Conservation (phyloP, 2,888 invertebrate species). For the Digitonthophagus gazella region DNA sequence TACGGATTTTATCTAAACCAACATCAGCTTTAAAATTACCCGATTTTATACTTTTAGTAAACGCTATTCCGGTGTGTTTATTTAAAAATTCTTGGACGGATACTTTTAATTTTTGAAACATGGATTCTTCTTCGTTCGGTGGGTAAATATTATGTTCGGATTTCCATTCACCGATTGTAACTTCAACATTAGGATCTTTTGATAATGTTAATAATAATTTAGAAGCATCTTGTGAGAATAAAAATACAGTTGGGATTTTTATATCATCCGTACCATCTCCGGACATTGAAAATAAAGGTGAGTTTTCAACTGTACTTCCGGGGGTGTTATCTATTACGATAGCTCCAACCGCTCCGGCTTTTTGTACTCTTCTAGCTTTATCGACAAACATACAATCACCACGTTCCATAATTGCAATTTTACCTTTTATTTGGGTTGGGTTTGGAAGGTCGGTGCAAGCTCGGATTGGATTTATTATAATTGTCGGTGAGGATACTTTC, state of each 20-base stretch:
- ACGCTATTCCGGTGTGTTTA: conserved; percentile 48
- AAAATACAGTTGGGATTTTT: conserved; percentile 85
- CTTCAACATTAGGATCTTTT: conserved; percentile 56
- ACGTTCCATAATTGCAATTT: conserved; percentile 82
- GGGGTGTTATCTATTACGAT: conserved; percentile 83
- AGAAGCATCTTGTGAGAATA: conserved; percentile 76
- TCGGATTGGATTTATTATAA: conserved; percentile 67
- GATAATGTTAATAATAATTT: conserved; percentile 62
- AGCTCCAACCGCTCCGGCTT: conserved; percentile 78
- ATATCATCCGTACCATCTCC: conserved; percentile 88
- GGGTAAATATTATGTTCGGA: conserved; percentile 49
- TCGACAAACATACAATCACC: conserved; percentile 96
- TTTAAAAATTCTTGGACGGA: conserved; percentile 51
- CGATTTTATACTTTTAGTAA: conserved; percentile 43
- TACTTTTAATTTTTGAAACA: conserved; percentile 50
- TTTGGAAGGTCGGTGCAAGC: conserved; percentile 61
- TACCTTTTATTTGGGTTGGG: conserved; percentile 58
- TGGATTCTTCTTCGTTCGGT: conserved; percentile 51
- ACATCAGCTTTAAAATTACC: conserved; percentile 47
- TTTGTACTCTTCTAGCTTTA: conserved; percentile 82
- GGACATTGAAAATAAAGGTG: conserved; percentile 94
- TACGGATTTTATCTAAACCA: conserved; percentile 44
- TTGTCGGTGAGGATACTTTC: conserved; percentile 63
- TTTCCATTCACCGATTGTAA: conserved; percentile 56
- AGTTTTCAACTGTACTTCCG: conserved; percentile 70